Conservation (phyloP, 2,888 invertebrate genomes). For the Spodoptera littoralis region DNA sequence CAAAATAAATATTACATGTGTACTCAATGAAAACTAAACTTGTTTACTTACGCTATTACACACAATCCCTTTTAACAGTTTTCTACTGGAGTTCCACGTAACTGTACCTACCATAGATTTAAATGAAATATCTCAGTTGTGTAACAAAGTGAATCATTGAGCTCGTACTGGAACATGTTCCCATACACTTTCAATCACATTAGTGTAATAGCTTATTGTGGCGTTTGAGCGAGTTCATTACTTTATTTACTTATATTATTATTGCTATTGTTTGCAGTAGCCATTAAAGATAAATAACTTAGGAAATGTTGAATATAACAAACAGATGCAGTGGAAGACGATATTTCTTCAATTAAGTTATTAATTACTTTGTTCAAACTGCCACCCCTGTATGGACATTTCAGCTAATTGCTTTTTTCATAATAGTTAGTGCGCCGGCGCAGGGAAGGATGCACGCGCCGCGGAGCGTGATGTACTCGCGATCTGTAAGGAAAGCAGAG, state of each 20-base stretch:
- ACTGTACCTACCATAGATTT: no score
- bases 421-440: conserved; percentile 47
- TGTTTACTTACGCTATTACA: no score
- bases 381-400: conserved; percentile 65
- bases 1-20: no score
- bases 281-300: conserved; percentile 10
- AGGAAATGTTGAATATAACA: conserved; percentile 7
- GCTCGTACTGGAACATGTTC: no score
- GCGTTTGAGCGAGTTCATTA: conserved; percentile 5
- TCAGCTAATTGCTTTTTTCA: conserved; percentile 87
- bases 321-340: neutral
- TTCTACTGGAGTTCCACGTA: no score
- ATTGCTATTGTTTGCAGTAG: conserved; percentile 3
- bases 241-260: conserved; percentile 12
- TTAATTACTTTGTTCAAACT: neutral
- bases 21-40: no score
- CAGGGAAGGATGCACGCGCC: conserved; percentile 57
- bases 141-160: no score
- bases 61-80: no score
- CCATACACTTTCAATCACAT: neutral
- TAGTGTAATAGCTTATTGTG: conserved; percentile 12
- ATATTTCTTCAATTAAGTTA: neutral
- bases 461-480: conserved; percentile 51
- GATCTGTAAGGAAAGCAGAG: conserved; percentile 17
- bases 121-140: no score